These are phyloP conservation scores for Aquatica leii DNA, from an alignment of 2,888 invertebrate species.

Conservation along the genomic window DNA sequence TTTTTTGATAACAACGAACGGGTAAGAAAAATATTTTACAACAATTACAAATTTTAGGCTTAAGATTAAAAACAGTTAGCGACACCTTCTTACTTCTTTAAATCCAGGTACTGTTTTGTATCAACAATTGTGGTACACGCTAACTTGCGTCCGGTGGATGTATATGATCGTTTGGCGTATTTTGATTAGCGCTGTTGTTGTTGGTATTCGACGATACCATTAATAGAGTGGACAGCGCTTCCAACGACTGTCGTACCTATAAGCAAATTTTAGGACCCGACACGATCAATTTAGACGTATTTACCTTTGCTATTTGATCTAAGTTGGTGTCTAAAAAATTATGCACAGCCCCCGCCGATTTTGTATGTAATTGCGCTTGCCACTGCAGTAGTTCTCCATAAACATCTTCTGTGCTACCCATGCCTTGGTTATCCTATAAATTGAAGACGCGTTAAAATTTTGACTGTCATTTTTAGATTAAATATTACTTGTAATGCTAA, in stretches of 20 bases:
- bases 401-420: constrained; percentile 67
- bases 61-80: not conserved
- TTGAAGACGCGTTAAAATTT: constrained; percentile 45
- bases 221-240: constrained; percentile 76
- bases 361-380: constrained; percentile 75
- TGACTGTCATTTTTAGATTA: not conserved
- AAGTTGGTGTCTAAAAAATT: constrained; percentile 80
- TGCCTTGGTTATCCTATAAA: constrained; percentile 56
- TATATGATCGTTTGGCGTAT: constrained; percentile 16
- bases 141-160: constrained; percentile 27
- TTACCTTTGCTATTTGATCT: constrained; percentile 81
- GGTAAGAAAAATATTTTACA: constrained; percentile 26
- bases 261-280: too few relatives aligned
- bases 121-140: constrained; percentile 10
- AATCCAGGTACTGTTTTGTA: constrained; percentile 18
- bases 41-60: constrained; percentile 10
- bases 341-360: constrained; percentile 76
- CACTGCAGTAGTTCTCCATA: constrained; percentile 75
- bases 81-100: not conserved
- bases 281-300: constrained; percentile 2
- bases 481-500: constrained; percentile 56
- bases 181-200: constrained; percentile 37
- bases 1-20: constrained; percentile 15
- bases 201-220: constrained; percentile 50
- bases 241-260: constrained; percentile 82